phyloP scores from a whole-genome alignment of 2,797 vertebrate species.

The Paguma larvata region DNA sequence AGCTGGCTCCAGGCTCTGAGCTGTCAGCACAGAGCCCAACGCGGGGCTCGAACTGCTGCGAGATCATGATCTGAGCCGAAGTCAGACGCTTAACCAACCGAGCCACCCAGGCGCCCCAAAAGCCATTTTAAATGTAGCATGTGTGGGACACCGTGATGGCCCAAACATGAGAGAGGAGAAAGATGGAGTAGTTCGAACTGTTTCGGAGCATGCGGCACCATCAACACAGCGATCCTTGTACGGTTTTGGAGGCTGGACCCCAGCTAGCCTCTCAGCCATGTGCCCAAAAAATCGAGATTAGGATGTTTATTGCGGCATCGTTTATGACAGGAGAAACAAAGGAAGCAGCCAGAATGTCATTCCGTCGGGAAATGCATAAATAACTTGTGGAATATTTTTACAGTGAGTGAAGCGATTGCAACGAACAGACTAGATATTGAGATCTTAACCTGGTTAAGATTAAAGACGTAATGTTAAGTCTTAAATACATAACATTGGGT shows the following conservation, averaged over 20 bases:
- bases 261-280: background rate
- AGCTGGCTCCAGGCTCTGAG: too few relatives aligned
- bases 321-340: background rate
- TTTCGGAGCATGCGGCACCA: background rate
- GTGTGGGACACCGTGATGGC: accelerated
- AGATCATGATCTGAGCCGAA: too few relatives aligned
- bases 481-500: background rate
- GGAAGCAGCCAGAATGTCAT: background rate
- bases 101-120: too few relatives aligned
- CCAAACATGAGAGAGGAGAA: background rate
- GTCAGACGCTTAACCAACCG: too few relatives aligned
- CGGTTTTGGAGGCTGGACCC: background rate
- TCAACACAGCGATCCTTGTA: background rate
- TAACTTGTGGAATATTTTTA: background rate
- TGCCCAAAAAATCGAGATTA: accelerated
- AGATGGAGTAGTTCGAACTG: background rate
- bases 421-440: background rate
- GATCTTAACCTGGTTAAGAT: background rate
- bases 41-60: too few relatives aligned
- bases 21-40: too few relatives aligned
- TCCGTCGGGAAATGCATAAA: background rate
- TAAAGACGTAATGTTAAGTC: background rate
- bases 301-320: background rate
- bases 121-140: too few relatives aligned
- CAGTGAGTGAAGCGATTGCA: background rate